These are phyloP conservation scores for Larimichthys crocea DNA, from an alignment of 2,113 vertebrate genomes.

Conservation along the genomic window DNA sequence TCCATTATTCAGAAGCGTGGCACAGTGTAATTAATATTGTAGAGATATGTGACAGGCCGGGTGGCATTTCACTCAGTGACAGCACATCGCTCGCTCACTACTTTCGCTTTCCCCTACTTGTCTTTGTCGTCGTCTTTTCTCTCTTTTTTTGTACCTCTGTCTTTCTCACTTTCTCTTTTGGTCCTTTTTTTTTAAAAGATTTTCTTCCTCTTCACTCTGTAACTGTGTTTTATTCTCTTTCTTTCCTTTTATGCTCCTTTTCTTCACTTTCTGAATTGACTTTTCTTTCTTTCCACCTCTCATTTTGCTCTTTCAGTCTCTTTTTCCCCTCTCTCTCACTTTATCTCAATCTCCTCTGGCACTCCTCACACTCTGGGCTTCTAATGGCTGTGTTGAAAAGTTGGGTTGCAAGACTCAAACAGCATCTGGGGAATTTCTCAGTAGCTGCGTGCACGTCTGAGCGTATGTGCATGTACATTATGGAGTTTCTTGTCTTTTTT, in stretches of 20 bases:
- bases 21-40: slow-evolving; percentile 88
- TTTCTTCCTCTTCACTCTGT: neutral
- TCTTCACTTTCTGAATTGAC: neutral
- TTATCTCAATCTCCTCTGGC: slow-evolving; percentile 5
- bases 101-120: slow-evolving; percentile 45
- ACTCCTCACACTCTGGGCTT: neutral
- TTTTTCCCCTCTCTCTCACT: neutral
- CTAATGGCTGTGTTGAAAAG: slow-evolving; percentile 40
- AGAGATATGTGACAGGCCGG: slow-evolving; percentile 83
- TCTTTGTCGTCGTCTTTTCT: slow-evolving; percentile 37
- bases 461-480: neutral
- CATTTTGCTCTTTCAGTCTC: neutral
- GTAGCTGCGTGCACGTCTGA: slow-evolving; percentile 9
- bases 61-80: slow-evolving; percentile 79
- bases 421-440: slow-evolving; percentile 29
- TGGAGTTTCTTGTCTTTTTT: slow-evolving; percentile 21
- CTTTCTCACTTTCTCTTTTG: slow-evolving; percentile 25
- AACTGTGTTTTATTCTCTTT: slow-evolving; percentile 9
- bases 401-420: slow-evolving; percentile 9
- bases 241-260: neutral
- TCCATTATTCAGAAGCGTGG: slow-evolving; percentile 86
- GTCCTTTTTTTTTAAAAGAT: slow-evolving; percentile 2
- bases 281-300: slow-evolving; percentile 4
- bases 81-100: slow-evolving; percentile 58
- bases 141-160: slow-evolving; percentile 10